Evolutionary conservation across 2,113 vertebrate species (phyloP).

Genomic region (Pitta sordida): DNA sequence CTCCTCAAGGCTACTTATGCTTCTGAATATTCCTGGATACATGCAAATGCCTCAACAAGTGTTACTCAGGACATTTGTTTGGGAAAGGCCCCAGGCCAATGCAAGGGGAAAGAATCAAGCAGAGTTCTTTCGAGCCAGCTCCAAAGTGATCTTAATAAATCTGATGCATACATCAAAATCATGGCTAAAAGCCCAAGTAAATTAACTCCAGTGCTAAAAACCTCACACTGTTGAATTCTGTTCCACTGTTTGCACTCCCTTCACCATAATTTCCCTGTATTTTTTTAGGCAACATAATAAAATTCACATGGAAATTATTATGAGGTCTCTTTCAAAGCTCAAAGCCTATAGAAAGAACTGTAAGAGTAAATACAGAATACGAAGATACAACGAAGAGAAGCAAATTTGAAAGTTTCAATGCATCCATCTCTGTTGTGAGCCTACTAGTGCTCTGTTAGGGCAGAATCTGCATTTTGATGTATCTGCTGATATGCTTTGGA

Average conservation of each 20-base stretch:
- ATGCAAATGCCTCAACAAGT: conserved; percentile 9
- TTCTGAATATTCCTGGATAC: conserved; percentile 36
- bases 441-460: not conserved
- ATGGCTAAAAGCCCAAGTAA: not conserved
- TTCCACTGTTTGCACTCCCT: not conserved
- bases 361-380: not conserved
- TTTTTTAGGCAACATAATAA: not conserved
- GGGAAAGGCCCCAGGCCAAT: conserved; percentile 9
- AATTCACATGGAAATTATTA: not conserved
- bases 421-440: not conserved
- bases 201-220: not conserved
- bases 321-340: not conserved
- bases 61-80: not conserved
- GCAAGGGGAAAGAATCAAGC: conserved; percentile 59
- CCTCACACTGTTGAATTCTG: not conserved
- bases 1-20: conserved; percentile 52
- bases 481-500: not conserved
- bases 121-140: conserved; percentile 45
- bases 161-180: not conserved
- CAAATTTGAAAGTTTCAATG: not conserved
- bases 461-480: not conserved
- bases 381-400: not conserved
- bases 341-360: not conserved
- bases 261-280: not conserved
- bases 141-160: conserved; percentile 48